Conservation (phyloP, 2,113 vertebrate species). For the Cryptomyrus ogoouensis region DNA sequence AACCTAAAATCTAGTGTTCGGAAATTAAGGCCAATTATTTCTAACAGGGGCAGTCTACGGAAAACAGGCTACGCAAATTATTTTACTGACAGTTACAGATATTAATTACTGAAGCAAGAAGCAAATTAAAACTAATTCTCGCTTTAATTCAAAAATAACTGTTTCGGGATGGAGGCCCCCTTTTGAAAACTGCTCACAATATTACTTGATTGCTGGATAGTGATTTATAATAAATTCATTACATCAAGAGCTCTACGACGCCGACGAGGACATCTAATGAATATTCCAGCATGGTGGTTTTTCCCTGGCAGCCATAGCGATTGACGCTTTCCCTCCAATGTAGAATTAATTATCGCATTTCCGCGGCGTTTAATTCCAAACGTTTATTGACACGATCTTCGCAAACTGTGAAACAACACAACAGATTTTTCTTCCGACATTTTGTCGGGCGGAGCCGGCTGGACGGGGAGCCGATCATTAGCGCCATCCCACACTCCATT, state of each 20-base stretch:
- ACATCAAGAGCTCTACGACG: constrained; percentile 33
- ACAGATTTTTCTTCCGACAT: constrained; percentile 39
- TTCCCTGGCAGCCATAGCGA: constrained; percentile 43
- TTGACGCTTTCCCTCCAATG: constrained; percentile 43
- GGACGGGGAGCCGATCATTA: constrained; percentile 45
- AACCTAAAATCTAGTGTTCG: neutral
- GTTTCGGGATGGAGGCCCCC: constrained; percentile 30
- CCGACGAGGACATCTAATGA: constrained; percentile 40
- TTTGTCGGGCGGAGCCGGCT: constrained; percentile 38
- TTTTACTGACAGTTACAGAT: constrained; percentile 15
- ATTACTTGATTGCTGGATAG: constrained; percentile 28
- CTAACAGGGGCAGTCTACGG: neutral
- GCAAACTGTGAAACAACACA: constrained; percentile 52
- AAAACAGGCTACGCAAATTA: constrained; percentile 2
- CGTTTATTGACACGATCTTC: constrained; percentile 50
- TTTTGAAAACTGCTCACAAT: constrained; percentile 27
- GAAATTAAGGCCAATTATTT: constrained; percentile 11
- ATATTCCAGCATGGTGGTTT: constrained; percentile 40
- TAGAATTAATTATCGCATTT: constrained; percentile 49
- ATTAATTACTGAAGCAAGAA: constrained; percentile 10
- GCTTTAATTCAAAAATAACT: constrained; percentile 23
- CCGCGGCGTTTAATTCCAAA: constrained; percentile 37
- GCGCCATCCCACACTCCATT: constrained; percentile 34
- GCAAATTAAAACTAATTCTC: constrained; percentile 6
- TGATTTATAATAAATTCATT: constrained; percentile 46